phyloP scores from a whole-genome alignment of 2,113 vertebrate genomes.

The Poecilia latipinna region DNA sequence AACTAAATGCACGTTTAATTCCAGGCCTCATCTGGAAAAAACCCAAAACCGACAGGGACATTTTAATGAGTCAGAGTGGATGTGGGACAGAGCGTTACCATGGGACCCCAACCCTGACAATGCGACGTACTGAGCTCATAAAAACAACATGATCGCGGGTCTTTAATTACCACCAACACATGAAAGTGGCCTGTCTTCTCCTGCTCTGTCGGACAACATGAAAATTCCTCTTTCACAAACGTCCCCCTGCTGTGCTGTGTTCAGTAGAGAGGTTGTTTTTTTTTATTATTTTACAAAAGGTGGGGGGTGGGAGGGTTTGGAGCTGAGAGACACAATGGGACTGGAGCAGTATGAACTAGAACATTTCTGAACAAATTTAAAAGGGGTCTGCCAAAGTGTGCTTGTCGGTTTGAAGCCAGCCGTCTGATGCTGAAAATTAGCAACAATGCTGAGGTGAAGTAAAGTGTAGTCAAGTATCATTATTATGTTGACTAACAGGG shows the following conservation, averaged over 20 bases:
- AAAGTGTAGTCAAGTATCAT: no score
- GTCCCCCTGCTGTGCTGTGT: background rate
- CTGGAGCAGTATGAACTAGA: constrained; percentile 22
- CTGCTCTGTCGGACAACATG: background rate
- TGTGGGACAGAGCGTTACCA: background rate
- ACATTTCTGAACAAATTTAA: no score
- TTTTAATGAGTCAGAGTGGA: constrained; percentile 12
- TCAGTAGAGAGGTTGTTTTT: constrained; percentile 17
- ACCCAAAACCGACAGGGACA: background rate
- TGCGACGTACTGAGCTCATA: background rate
- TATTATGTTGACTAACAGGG: no score
- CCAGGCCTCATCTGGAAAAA: constrained; percentile 2
- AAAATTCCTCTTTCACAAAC: constrained; percentile 22
- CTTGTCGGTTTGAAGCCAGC: no score
- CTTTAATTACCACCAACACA: constrained; percentile 20
- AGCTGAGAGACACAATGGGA: constrained; percentile 44
- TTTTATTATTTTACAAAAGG: background rate
- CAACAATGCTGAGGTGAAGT: no score
- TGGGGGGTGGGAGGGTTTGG: no score
- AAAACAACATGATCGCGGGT: constrained; percentile 11
- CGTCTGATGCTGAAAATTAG: no score
- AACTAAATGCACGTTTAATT: background rate
- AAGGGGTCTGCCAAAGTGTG: no score
- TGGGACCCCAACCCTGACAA: background rate
- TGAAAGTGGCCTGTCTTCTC: constrained; percentile 5